Evolutionary conservation across 2,888 invertebrate genomes (phyloP).

Genomic region (Zygaena filipendulae): DNA sequence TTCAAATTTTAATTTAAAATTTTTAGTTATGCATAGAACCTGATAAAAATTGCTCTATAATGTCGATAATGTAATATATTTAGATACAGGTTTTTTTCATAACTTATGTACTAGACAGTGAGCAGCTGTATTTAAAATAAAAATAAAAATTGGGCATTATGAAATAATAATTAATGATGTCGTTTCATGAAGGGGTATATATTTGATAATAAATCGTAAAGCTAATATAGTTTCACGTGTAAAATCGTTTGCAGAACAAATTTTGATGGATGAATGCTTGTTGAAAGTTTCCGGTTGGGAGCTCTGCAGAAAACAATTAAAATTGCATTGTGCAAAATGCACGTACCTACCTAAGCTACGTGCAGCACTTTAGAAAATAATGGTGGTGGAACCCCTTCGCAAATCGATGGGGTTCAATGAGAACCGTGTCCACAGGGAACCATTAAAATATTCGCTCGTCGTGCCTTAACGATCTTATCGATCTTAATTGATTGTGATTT

Average conservation of each 20-base stretch:
- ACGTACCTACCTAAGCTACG: too few relatives aligned
- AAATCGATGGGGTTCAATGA: conserved; percentile 31
- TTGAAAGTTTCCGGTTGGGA: conserved; percentile 33
- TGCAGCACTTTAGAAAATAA: conserved; percentile 27
- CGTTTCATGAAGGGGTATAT: conserved; percentile 26
- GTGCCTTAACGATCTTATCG: conserved; percentile 58
- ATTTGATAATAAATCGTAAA: conserved; percentile 15
- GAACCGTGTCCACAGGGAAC: conserved; percentile 32
- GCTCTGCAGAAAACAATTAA: conserved; percentile 47
- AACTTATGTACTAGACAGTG: too few relatives aligned
- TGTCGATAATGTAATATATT: too few relatives aligned
- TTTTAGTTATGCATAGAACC: too few relatives aligned
- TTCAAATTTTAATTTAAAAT: too few relatives aligned
- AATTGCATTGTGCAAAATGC: conserved; percentile 38
- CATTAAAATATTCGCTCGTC: conserved; percentile 33
- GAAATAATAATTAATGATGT: conserved; percentile 30
- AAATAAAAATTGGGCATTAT: too few relatives aligned
- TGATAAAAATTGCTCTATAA: too few relatives aligned
- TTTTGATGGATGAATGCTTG: conserved; percentile 51
- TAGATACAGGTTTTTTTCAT: too few relatives aligned
- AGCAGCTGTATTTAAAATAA: too few relatives aligned
- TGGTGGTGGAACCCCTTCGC: conserved; percentile 25
- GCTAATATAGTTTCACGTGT: conserved; percentile 20
- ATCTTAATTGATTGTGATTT: conserved; percentile 26
- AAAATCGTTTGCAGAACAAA: conserved; percentile 43